Percentiles rank a stretch among this genome's conserved stretches.
Conservation (phyloP, 2,888 invertebrate species). For the Himalopsyche kuldschensis region DNA sequence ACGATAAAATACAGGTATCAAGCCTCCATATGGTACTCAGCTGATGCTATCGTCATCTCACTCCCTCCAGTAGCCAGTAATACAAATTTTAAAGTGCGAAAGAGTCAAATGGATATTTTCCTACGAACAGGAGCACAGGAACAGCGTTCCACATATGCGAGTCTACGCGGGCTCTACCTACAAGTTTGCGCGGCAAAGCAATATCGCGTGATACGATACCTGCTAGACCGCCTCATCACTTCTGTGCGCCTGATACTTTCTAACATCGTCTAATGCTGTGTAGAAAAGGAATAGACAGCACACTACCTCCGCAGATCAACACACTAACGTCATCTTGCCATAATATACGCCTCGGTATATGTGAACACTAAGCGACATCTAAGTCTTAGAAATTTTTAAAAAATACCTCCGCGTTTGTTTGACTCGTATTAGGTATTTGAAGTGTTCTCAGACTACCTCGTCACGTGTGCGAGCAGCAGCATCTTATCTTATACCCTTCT, state of each 20-base stretch:
- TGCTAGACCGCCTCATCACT: conserved; percentile 46
- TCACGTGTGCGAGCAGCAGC: neutral
- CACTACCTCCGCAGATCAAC: neutral
- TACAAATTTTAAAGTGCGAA: neutral
- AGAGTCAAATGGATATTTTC: neutral
- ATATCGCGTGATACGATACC: neutral
- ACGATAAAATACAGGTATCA: neutral
- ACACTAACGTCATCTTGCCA: neutral
- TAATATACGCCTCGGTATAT: neutral
- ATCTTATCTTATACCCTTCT: neutral
- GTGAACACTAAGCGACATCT: neutral
- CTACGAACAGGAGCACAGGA: neutral
- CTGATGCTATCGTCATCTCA: neutral
- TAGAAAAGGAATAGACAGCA: conserved; percentile 38
- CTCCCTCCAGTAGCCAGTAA: neutral
- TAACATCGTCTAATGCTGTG: conserved; percentile 60
- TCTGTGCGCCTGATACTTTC: conserved; percentile 57
- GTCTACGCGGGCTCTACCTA: neutral
- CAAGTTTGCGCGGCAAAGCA: neutral
- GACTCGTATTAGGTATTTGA: neutral
- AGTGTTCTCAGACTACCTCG: neutral
- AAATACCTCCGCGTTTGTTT: neutral
- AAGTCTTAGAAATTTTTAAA: neutral
- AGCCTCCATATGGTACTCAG: neutral
- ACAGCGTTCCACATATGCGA: conserved; percentile 7